A percentile compares a stretch with the other conserved stretches of the same genome.
Evolutionary conservation across 2,113 vertebrate genomes (phyloP).

Genomic region (Nesospiza acunhae): DNA sequence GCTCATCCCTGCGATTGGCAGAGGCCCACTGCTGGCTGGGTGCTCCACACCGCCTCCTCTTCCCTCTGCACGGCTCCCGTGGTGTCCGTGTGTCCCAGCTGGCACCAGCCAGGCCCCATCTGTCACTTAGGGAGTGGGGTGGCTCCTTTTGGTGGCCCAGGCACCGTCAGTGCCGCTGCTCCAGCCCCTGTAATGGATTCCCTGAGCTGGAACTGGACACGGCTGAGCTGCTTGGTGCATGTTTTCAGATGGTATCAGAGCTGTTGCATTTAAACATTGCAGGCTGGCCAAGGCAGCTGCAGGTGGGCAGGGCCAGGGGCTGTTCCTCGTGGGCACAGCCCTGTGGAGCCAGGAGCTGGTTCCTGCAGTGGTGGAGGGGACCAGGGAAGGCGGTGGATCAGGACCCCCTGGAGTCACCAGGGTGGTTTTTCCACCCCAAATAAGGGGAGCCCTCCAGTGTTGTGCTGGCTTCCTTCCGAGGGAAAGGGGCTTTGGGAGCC

Average conservation of each 20-base stretch:
- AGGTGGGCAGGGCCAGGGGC: not conserved
- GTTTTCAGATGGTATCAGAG: not conserved
- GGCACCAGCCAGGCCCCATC: not conserved
- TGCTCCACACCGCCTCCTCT: not conserved
- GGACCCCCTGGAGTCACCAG: not conserved
- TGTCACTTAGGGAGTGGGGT: accelerated
- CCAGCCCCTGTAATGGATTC: not conserved
- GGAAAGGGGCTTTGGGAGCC: accelerated
- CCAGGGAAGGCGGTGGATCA: no score
- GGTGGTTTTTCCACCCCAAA: not conserved
- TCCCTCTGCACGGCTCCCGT: not conserved
- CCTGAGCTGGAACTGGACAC: not conserved
- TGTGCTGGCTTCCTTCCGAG: not conserved
- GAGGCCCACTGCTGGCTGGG: not conserved
- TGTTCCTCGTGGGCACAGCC: accelerated
- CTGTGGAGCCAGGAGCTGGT: accelerated
- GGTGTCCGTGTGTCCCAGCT: accelerated
- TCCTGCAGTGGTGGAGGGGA: not conserved
- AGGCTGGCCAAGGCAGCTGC: no score
- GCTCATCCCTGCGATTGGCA: not conserved
- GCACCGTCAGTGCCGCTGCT: accelerated
- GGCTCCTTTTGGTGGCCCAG: not conserved
- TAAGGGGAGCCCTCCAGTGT: not conserved
- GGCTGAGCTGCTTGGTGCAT: not conserved
- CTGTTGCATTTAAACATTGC: not conserved